Percentiles rank a stretch among this genome's conserved stretches.
Conservation (phyloP, 2,797 vertebrate genomes). For the Hylomyscus alleni region DNA sequence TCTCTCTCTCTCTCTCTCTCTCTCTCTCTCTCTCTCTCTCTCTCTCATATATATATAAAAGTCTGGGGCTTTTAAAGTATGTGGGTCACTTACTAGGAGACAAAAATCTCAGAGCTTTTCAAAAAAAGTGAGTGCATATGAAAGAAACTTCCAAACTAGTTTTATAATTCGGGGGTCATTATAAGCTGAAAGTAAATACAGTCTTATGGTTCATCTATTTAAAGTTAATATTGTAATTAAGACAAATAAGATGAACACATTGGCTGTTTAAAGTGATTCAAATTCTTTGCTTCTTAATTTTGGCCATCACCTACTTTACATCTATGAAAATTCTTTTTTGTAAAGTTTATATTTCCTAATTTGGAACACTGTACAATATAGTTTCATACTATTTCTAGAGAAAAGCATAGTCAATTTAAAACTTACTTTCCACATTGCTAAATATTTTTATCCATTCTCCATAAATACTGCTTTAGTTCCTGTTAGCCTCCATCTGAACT, state of each 20-base stretch:
- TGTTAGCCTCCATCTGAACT: background rate
- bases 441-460: background rate
- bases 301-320: background rate
- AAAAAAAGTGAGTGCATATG: background rate
- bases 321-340: background rate
- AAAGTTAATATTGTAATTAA: conserved; percentile 12
- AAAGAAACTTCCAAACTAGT: too few species aligned
- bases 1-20: too few species aligned
- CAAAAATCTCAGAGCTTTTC: background rate
- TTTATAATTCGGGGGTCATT: background rate
- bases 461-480: background rate
- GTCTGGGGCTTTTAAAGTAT: background rate
- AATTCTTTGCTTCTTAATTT: background rate
- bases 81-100: background rate
- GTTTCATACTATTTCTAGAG: background rate
- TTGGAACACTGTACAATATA: background rate
- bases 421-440: background rate
- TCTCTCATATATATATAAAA: too few species aligned
- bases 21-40: too few species aligned
- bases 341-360: conserved; percentile 2
- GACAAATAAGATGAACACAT: background rate
- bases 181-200: background rate
- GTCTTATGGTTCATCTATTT: background rate
- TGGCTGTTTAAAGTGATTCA: background rate
- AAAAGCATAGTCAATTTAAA: conserved; percentile 16